Evolutionary conservation across 2,113 vertebrate genomes (phyloP).

Genomic region (Nymphicus hollandicus): DNA sequence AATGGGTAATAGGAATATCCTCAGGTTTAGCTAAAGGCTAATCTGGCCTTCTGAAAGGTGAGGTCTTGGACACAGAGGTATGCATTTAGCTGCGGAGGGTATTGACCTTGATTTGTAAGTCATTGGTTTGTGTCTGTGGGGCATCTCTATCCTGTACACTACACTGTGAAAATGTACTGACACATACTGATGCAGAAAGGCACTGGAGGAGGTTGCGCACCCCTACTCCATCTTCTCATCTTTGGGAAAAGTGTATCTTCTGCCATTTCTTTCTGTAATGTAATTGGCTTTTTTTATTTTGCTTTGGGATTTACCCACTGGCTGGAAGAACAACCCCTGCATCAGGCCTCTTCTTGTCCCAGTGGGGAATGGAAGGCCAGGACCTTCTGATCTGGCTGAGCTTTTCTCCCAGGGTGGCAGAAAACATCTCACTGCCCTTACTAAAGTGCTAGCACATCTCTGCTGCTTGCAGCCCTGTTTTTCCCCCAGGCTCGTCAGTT

Average conservation of each 20-base stretch:
- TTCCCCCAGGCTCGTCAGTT: neutral
- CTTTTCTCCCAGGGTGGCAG: neutral
- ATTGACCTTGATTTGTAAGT: neutral
- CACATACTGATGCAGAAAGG: neutral
- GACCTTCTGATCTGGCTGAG: neutral
- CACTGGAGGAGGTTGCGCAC: neutral
- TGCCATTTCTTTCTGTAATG: accelerated
- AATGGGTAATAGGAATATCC: neutral
- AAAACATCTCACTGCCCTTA: neutral
- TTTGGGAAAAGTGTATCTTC: neutral
- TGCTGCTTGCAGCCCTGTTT: neutral
- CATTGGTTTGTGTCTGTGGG: neutral
- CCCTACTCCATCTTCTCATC: neutral
- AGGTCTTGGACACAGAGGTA: neutral
- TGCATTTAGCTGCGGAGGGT: neutral
- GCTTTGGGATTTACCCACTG: neutral
- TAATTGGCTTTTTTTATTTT: neutral
- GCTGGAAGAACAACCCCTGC: neutral
- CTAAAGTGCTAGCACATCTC: neutral
- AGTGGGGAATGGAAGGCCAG: neutral
- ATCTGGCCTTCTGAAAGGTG: neutral
- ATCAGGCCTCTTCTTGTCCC: accelerated
- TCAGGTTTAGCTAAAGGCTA: neutral
- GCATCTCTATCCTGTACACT: neutral
- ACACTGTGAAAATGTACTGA: neutral